A percentile compares a stretch with the other conserved stretches of the same genome.
Conservation (phyloP, 2,797 vertebrate genomes). For the Scyliorhinus canicula region DNA sequence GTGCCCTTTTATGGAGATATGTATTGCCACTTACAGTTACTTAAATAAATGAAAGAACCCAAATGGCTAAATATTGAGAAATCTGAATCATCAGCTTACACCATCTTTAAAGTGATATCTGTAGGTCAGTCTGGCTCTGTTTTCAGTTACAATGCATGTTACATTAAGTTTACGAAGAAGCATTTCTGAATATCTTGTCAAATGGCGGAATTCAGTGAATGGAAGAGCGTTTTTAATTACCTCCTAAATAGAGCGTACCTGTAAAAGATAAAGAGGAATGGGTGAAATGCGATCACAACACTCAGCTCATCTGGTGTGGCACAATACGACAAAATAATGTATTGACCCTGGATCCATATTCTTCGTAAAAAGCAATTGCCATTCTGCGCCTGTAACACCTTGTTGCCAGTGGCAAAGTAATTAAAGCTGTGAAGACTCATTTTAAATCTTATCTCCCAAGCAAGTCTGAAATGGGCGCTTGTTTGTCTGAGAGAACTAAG, state of each 20-base stretch:
- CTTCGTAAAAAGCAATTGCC: slow-evolving; percentile 64
- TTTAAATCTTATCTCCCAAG: slow-evolving; percentile 73
- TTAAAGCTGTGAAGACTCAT: slow-evolving; percentile 80
- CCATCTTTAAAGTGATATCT: slow-evolving; percentile 1
- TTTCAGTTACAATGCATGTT: not conserved
- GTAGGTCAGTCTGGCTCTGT: not conserved
- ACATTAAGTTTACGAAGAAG: not conserved
- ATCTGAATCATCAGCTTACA: not conserved
- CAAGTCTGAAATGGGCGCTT: slow-evolving; percentile 62
- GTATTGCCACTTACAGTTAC: not conserved
- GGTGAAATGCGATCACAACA: slow-evolving; percentile 51
- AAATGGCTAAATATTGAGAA: not conserved
- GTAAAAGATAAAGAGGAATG: slow-evolving; percentile 48
- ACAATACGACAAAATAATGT: slow-evolving; percentile 58
- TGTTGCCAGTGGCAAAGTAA: slow-evolving; percentile 79
- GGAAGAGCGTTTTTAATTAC: slow-evolving; percentile 53
- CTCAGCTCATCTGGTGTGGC: slow-evolving; percentile 58
- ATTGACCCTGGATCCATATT: slow-evolving; percentile 66
- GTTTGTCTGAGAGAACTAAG: slow-evolving; percentile 69
- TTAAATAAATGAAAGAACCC: not conserved
- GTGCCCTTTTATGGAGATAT: slow-evolving; percentile 46
- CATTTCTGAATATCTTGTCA: not conserved
- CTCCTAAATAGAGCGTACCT: slow-evolving; percentile 55
- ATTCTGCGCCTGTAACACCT: slow-evolving; percentile 70
- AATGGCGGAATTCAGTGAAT: not conserved